Base-by-base conservation (phyloP, 1,140 invertebrate genomes). In the Penaeus chinensis region DNA sequence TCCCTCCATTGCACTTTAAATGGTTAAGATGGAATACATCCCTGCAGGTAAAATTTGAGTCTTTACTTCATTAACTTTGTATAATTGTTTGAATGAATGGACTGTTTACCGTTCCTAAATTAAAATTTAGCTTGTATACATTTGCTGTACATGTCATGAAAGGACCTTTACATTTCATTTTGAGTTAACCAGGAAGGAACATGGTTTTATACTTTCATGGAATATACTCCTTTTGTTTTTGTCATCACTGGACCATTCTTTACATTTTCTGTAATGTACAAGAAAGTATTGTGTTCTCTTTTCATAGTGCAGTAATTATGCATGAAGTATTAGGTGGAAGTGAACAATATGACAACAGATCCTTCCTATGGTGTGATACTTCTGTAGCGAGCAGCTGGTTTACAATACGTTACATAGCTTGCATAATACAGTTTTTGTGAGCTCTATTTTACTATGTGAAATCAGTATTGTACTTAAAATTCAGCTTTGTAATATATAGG, bases 251-350 rank as follows among this genome's bases (percentile, higher is more conserved):
- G 77, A 79, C 77, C 47, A 79, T 47, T 79, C 18, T 79, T 79
- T 60, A 37, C 37, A 79, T 60, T 79, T 24, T 79, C 47, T 19
- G 24, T 79, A 13, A 79, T 61, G 54, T 79, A 79, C 77, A 79
- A 61, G 77, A 79, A 54, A 79, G 20, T 60, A 79, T 79, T 79
- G 77, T 79, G 42, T 79, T 79, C 77, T 79, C 77, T 60, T 42
- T 79, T 18, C n/a, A 47, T 60, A 79, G 77, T 22, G 61, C 27
- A 79, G 54, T 79, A 79, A 79, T n/a, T 61, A n/a, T 79, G 47
- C 20, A 27, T 60, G 37, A 24, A 60, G 54, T 60, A 24, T 24
- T 60, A 79, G 19, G 27, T 79, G 37, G 61, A 79, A 60, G 61
- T 79, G 47, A 79, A 54, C 54, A 54, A 54, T 54, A 54, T 16